A percentile compares a stretch with the other conserved stretches of the same genome.
Conservation (phyloP, 1,140 invertebrate species). For the Apocrypta bakeri region DNA sequence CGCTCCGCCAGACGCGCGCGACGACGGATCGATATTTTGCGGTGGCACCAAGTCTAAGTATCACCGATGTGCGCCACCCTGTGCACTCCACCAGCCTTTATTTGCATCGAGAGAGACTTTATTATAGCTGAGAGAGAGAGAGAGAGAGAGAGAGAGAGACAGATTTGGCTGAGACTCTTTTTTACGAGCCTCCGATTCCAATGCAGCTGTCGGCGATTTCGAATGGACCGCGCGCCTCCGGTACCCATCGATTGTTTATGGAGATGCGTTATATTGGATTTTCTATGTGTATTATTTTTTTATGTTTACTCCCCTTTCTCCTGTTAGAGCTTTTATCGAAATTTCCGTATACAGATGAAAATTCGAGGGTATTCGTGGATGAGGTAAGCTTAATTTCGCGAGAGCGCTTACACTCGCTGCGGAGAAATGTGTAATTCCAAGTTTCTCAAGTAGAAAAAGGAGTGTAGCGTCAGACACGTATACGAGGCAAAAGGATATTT, state of each 20-base stretch:
- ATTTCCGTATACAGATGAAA: too few species aligned
- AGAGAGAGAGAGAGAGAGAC: not conserved
- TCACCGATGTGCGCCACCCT: too few species aligned
- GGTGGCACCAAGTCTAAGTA: too few species aligned
- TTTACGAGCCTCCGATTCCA: too few species aligned
- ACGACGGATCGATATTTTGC: not conserved
- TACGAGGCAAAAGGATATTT: not conserved
- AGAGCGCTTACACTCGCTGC: too few species aligned
- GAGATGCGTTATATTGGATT: not conserved
- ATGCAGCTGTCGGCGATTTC: not conserved
- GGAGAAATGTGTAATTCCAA: not conserved
- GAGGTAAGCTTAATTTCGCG: too few species aligned
- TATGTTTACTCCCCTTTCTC: too few species aligned
- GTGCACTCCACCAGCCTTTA: not conserved
- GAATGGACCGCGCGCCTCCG: not conserved
- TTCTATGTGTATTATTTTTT: too few species aligned
- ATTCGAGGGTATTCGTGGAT: too few species aligned
- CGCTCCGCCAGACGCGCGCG: slow-evolving; percentile 7
- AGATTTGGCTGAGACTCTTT: not conserved
- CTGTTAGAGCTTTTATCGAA: too few species aligned
- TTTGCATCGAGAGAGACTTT: slow-evolving; percentile 1
- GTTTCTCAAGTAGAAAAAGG: not conserved
- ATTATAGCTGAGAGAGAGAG: not conserved
- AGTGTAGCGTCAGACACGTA: not conserved
- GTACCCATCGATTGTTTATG: not conserved